Conservation (phyloP, 2,888 invertebrate species). For the Acanthosepion pharaonis region DNA sequence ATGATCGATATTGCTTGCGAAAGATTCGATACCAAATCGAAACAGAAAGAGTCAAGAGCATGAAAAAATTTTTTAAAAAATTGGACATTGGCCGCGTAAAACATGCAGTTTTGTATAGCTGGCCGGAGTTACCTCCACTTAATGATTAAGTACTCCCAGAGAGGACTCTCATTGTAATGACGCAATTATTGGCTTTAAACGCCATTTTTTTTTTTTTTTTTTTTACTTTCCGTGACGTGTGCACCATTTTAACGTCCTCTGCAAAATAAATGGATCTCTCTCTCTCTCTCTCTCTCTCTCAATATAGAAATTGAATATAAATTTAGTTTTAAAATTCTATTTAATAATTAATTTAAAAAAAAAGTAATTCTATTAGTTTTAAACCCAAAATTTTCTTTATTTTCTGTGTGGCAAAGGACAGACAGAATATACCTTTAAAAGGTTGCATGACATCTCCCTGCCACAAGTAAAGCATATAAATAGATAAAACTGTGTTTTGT, state of each 20-base stretch:
- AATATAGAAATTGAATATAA: neutral
- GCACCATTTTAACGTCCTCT: neutral
- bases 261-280: neutral
- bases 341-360: no score
- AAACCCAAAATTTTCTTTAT: neutral
- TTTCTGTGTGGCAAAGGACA: no score
- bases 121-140: neutral
- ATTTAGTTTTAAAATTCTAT: neutral
- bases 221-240: neutral
- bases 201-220: neutral
- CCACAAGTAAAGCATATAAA: neutral
- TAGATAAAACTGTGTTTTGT: neutral
- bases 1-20: neutral
- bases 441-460: neutral
- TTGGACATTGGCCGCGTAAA: neutral
- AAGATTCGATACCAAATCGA: neutral
- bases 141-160: neutral
- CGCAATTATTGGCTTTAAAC: neutral
- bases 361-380: neutral
- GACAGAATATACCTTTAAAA: neutral
- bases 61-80: neutral
- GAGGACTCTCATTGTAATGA: neutral
- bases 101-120: neutral
- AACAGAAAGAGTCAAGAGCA: neutral
- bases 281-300: neutral